These are phyloP conservation scores for Aphaenogaster ashmeadi DNA, from an alignment of 1,140 invertebrate species.

Conservation along the genomic window DNA sequence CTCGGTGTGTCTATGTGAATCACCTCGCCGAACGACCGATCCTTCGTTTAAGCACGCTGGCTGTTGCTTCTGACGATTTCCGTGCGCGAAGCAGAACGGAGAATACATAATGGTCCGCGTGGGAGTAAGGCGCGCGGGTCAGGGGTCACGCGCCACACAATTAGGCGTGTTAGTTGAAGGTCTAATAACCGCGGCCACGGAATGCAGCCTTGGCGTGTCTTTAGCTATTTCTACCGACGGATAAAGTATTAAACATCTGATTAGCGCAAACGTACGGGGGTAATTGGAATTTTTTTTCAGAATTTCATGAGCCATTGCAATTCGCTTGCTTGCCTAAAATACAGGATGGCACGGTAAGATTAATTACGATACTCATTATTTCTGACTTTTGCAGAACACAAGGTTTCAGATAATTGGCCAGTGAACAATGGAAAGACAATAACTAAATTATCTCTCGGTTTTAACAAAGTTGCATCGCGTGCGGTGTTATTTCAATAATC, in stretches of 20 bases:
- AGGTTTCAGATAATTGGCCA: neutral
- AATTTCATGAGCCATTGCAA: neutral
- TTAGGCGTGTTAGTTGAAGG: conserved; percentile 28
- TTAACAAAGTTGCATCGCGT: neutral
- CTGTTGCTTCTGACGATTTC: conserved; percentile 53
- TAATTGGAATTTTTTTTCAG: conserved; percentile 3
- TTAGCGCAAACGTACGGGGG: neutral
- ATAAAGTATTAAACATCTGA: conserved; percentile 19
- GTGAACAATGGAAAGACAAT: neutral
- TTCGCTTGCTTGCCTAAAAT: neutral
- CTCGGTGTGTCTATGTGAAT: conserved; percentile 60
- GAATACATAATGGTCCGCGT: conserved; percentile 18
- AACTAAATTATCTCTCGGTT: conserved; percentile 23
- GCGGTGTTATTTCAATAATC: neutral
- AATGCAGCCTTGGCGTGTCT: conserved; percentile 46
- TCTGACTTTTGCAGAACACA: neutral
- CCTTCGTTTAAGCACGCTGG: conserved; percentile 49
- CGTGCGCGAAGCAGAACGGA: conserved; percentile 27
- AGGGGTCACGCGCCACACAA: conserved; percentile 63
- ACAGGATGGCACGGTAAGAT: neutral
- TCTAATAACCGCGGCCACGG: conserved; percentile 47
- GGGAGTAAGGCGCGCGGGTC: conserved; percentile 4
- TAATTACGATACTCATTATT: conserved; percentile 25
- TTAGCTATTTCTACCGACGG: neutral
- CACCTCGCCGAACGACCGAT: conserved; percentile 59